phyloP scores from a whole-genome alignment of 2,888 invertebrate genomes.

The Mallateleia sp. region DNA sequence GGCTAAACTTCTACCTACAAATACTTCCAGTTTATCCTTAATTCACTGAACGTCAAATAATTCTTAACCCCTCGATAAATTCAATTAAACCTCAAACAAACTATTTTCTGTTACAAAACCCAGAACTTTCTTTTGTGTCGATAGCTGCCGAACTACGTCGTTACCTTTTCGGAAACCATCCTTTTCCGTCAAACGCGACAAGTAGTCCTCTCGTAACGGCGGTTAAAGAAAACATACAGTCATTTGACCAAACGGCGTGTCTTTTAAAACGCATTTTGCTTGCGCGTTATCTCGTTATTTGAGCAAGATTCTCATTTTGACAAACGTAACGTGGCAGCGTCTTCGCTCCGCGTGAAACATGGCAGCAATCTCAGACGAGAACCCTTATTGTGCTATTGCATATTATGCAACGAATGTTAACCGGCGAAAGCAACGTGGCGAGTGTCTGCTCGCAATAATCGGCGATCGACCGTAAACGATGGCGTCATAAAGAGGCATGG shows the following conservation, averaged over 20 bases:
- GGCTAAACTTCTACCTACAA: too few relatives aligned
- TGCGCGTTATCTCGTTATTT: slow-evolving; percentile 57
- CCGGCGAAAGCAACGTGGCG: slow-evolving; percentile 53
- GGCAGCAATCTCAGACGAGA: background rate
- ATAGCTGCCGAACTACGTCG: background rate
- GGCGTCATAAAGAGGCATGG: slow-evolving; percentile 51
- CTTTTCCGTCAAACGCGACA: slow-evolving; percentile 22
- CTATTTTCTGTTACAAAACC: background rate
- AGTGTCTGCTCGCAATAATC: slow-evolving; percentile 53
- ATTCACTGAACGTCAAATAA: background rate
- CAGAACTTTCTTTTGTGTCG: background rate
- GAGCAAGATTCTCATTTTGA: slow-evolving; percentile 48
- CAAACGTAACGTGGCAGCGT: slow-evolving; percentile 26
- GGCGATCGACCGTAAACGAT: slow-evolving; percentile 60
- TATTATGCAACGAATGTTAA: slow-evolving; percentile 32
- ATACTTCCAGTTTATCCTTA: background rate
- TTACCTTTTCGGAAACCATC: slow-evolving; percentile 55
- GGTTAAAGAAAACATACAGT: slow-evolving; percentile 46
- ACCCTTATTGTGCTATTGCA: slow-evolving; percentile 24
- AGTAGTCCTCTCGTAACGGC: slow-evolving; percentile 25
- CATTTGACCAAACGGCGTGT: slow-evolving; percentile 19
- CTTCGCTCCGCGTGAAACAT: slow-evolving; percentile 19
- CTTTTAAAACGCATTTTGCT: slow-evolving; percentile 47
- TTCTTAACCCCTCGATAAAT: background rate
- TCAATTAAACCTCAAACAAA: background rate